These are phyloP conservation scores for Turnix velox DNA, from an alignment of 2,113 vertebrate genomes.

Conservation along the genomic window DNA sequence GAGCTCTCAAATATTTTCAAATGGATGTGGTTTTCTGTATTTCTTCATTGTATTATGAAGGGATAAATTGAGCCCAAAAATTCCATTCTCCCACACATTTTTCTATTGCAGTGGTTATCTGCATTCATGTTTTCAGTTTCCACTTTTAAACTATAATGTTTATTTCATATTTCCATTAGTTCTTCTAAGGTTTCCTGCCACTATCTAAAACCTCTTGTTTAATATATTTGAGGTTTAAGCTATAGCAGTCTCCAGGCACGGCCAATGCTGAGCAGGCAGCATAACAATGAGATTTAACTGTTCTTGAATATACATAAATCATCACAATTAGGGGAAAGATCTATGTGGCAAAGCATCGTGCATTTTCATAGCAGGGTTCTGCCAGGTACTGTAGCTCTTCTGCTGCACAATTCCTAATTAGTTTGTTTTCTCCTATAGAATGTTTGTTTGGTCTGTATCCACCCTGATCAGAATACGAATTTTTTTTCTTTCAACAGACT, in stretches of 20 bases:
- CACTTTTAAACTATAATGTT: background rate
- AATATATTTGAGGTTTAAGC: background rate
- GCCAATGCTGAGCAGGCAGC: background rate
- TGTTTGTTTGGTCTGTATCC: background rate
- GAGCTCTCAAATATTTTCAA: background rate
- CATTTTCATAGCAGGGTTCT: background rate
- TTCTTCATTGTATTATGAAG: background rate
- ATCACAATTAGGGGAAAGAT: slow-evolving; percentile 26
- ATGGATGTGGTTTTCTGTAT: background rate
- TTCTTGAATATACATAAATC: slow-evolving; percentile 41
- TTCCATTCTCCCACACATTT: background rate
- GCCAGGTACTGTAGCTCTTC: background rate
- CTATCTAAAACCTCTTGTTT: slow-evolving; percentile 16
- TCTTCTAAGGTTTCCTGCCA: background rate
- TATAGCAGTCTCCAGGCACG: background rate
- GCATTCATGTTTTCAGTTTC: background rate
- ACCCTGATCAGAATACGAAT: background rate
- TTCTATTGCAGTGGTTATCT: background rate
- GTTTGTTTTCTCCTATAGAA: background rate
- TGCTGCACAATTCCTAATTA: slow-evolving; percentile 8
- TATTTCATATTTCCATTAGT: background rate
- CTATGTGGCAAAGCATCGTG: background rate
- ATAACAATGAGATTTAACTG: slow-evolving; percentile 35
- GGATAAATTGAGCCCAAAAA: background rate
- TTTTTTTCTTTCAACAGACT: background rate